Evolutionary conservation across 2,888 invertebrate species (phyloP), one percentile per base, ranked within the genome.

Genomic region (Tetanocera ferruginea): DNA sequence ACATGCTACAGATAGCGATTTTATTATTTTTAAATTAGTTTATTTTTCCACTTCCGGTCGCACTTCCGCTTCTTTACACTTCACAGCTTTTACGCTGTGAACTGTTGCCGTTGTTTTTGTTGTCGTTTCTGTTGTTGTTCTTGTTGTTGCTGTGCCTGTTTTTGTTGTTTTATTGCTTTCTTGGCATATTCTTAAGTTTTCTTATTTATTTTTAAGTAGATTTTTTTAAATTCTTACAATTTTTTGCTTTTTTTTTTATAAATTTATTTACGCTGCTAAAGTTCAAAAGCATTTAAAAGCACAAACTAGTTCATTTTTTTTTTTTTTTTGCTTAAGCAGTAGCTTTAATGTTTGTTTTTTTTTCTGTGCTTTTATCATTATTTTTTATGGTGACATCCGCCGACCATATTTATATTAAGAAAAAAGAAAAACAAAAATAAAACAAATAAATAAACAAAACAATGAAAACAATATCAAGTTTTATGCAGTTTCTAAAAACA

Each of bases 1-100:
- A 70, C 28, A 52, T 17, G 28, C 25, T 25, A 3, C 25, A 52
- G 52, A 17, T 23, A 81, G 79, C 80, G 79, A 73, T 76, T 78
- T 60, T 78, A 43, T 78, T 78, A 67, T 73, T 67, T 66, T 75
- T 75, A 75, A 66, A 66, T 75, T 52, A 60, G 34, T 78, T 37
- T 60, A 76, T 76, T 78, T 57, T 71, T 71, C 57, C 71, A 76
- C 78, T 78, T 78, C 78, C 78, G 78, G 75, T 75, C 72, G 76
- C 66, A 75, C 76, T 78, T 78, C 76, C 75, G 75, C 66, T 66
- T 51, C 66, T 57, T 37, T 51, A 64, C 66, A 43, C 51, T 62
- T 64, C 34, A 57, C 57, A 57, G 60, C 72, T 37, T 73, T 67
- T 67, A 49, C 67, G 67, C 49, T 37, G 64, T 71, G 72, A 34